Evolutionary conservation across 2,888 invertebrate species (phyloP), one percentile per base, ranked within the genome.

Genomic region (Drosophila incognita): DNA sequence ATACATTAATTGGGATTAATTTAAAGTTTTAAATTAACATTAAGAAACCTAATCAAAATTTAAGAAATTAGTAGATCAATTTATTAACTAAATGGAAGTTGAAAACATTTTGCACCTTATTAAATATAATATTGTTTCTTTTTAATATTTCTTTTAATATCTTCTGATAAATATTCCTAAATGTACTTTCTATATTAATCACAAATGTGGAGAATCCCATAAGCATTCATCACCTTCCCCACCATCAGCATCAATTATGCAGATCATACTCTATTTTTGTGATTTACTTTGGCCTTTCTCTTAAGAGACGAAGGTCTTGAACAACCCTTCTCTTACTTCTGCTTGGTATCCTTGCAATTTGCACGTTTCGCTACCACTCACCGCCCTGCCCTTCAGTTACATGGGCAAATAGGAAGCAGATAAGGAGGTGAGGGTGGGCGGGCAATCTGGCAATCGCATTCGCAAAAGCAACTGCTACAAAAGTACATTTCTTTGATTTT

Each of bases 401-500:
- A 74, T 58, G 64, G 56, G 42, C 36, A 61, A 58, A 38, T 40
- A 59, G 61, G 27, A 36, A 31, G 52, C 33, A 11, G 46, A 8
- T 21, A 13, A 21, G 62, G 42, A 58, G 27, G 42, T 46, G 46
- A 21, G 52, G 29, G 58, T 42, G 52, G 29, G 18, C 59, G 18
- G 48, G n/a, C 35, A 62, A 75, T 67, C 78, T 75, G 78, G 53
- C 65, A 78, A 69, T 69, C 71, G 66, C 49, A 74, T 66, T 63
- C 40, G 59, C 58, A 72, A 56, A 29, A 56, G 56, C 60, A 59
- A 71, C 61, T 48, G 35, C 59, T 48, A 49, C 49, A 71, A 69
- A 69, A 73, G 69, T 71, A 66, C 60, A 61, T 71, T 81, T 68
- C 75, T 87, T 82, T 84, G 84, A 84, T 87, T 89, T 81, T 74